phyloP scores from a whole-genome alignment of 2,113 vertebrate species.

The Pluvianellus socialis region DNA sequence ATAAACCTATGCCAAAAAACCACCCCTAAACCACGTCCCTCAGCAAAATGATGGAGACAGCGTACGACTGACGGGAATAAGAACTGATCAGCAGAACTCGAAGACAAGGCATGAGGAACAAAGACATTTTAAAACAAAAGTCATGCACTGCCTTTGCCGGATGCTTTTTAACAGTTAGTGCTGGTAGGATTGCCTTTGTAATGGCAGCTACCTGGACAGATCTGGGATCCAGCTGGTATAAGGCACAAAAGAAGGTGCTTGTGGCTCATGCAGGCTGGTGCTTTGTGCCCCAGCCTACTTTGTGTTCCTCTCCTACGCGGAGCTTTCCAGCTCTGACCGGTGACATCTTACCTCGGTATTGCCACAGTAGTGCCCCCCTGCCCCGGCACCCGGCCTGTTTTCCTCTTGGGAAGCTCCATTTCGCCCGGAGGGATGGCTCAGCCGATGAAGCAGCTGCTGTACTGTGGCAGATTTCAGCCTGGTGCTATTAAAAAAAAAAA shows the following conservation, averaged over 20 bases:
- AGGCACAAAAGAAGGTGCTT: neutral
- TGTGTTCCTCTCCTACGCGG: neutral
- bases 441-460: slow-evolving; percentile 30
- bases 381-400: neutral
- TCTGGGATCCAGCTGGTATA: neutral
- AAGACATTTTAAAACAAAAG: neutral
- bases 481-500: neutral
- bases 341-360: neutral
- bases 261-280: neutral
- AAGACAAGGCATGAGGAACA: neutral
- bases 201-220: neutral
- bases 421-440: neutral
- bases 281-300: neutral
- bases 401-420: neutral
- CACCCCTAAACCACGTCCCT: no score
- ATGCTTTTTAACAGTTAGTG: neutral
- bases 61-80: fast-evolving
- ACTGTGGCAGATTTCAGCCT: neutral
- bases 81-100: neutral
- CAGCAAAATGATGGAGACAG: neutral
- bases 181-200: neutral
- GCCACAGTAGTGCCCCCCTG: neutral
- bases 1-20: no score
- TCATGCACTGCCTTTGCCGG: neutral
- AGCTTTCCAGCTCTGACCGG: neutral